Conservation (phyloP, 2,888 invertebrate genomes). For the Harpalus rubripes region DNA sequence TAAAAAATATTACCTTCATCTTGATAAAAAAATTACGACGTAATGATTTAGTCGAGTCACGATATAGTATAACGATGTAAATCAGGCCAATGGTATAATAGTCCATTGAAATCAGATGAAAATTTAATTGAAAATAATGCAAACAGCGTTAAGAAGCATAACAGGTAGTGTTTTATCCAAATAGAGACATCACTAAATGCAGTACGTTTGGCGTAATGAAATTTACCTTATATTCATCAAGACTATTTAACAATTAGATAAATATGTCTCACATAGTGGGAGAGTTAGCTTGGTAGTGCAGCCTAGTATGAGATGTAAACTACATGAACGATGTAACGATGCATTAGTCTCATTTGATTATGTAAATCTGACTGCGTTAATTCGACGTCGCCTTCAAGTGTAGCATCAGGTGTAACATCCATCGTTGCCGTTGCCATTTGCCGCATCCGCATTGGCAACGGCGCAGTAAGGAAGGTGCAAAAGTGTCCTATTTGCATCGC, state of each 20-base stretch:
- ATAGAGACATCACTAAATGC: not conserved
- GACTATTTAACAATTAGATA: not conserved
- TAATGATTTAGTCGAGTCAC: too few relatives aligned
- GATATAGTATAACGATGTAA: too few relatives aligned
- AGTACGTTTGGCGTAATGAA: not conserved
- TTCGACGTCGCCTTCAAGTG: conserved; percentile 29
- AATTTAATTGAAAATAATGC: too few relatives aligned
- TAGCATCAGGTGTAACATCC: conserved; percentile 33
- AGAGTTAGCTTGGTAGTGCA: not conserved
- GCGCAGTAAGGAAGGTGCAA: conserved; percentile 21
- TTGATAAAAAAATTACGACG: too few relatives aligned
- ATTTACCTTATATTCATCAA: not conserved
- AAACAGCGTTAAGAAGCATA: too few relatives aligned
- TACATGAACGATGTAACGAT: conserved; percentile 34
- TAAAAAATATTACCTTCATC: too few relatives aligned
- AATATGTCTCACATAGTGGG: not conserved
- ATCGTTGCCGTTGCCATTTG: not conserved
- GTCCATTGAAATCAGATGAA: too few relatives aligned
- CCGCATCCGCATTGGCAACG: not conserved
- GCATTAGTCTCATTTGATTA: conserved; percentile 56
- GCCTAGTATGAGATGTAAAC: conserved; percentile 12
- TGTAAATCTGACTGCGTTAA: conserved; percentile 50
- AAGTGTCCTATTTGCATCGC: conserved; percentile 40
- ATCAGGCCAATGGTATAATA: too few relatives aligned
- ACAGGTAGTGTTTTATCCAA: not conserved